These are phyloP conservation scores for Leptothorax acervorum DNA, from an alignment of 2,888 invertebrate genomes.

Conservation along the genomic window DNA sequence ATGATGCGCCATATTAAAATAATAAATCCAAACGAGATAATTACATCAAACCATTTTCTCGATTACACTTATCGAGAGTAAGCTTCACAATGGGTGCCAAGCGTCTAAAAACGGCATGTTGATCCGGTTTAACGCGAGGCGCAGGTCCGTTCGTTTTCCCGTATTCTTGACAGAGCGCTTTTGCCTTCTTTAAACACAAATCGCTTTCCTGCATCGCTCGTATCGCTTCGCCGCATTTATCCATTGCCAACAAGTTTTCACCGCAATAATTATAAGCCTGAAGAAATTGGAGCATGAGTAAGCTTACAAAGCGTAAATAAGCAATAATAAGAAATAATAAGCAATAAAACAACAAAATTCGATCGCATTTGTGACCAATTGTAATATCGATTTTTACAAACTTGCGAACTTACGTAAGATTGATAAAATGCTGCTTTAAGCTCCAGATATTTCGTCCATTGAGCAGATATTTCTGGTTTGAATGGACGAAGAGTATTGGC, in stretches of 20 bases:
- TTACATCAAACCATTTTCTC: conserved; percentile 90
- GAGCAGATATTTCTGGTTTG: conserved; percentile 86
- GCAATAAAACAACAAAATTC: not conserved
- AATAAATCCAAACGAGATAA: conserved; percentile 63
- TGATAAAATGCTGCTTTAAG: conserved; percentile 88
- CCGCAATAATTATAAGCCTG: conserved; percentile 89
- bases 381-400: conserved; percentile 20
- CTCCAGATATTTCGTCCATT: conserved; percentile 88
- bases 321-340: not conserved
- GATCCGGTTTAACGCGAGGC: conserved; percentile 87
- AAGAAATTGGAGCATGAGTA: not conserved
- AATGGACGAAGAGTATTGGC: conserved; percentile 86
- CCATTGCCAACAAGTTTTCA: conserved; percentile 87
- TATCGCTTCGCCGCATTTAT: conserved; percentile 89
- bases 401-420: conserved; percentile 87
- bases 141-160: conserved; percentile 87
- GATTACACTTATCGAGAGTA: conserved; percentile 88
- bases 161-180: conserved; percentile 87
- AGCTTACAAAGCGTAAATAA: not conserved
- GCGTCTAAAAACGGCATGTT: conserved; percentile 88
- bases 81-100: conserved; percentile 87
- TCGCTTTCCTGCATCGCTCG: conserved; percentile 87
- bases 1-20: not conserved
- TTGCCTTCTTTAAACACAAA: conserved; percentile 86
- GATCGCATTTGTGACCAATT: not conserved